Base-by-base conservation (phyloP, 2,888 invertebrate species). In the Hydroisotoma schaefferi region DNA sequence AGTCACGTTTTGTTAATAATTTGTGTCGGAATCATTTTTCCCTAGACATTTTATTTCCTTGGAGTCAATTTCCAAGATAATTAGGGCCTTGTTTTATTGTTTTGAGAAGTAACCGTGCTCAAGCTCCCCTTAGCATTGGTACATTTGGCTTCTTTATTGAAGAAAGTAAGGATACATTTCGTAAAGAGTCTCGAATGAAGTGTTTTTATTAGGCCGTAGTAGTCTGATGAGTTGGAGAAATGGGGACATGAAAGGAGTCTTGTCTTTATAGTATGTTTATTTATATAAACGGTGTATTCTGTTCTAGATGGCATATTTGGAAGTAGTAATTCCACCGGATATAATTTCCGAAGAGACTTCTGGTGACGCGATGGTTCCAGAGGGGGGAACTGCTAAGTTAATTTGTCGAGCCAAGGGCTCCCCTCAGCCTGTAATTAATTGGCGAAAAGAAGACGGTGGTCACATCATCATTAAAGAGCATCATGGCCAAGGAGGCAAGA, bases 281-380 rank as follows among this genome's bases (percentile, higher is more conserved):
- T 53, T 40, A 53, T n/a, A n/a, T n/a, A n/a, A 20, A 15, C 10
- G 37, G 43, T n/a, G 15, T 37, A 23, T 37, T 48, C 2, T 53
- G 6, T 60, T 52, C 6, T 79, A 89, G 88, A 88, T 88, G 70
- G 91, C 92, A 69, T 89, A 84, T 76, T 79, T 94, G 75, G 91
- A 93, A 78, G 93, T 94, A 70, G 92, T 93, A 28, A 90, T 92
- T 74, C 90, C 92, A 29, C 92, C 92, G 55, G 92, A 92, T 76
- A 90, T 92, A 71, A 81, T 90, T 73, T 88, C 88, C 75, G 91
- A 91, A 75, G 91, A 91, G 76, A 91, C 91, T 10, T 90, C 92
- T 53, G 64, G 61, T 15, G 94, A 94, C 76, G 85, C 93, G 83
- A 91, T 91, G 88, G 91, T 53, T 53, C 27, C 40, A 40, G 29